Conservation (phyloP, 2,113 vertebrate species). For the Larimichthys polyactis region DNA sequence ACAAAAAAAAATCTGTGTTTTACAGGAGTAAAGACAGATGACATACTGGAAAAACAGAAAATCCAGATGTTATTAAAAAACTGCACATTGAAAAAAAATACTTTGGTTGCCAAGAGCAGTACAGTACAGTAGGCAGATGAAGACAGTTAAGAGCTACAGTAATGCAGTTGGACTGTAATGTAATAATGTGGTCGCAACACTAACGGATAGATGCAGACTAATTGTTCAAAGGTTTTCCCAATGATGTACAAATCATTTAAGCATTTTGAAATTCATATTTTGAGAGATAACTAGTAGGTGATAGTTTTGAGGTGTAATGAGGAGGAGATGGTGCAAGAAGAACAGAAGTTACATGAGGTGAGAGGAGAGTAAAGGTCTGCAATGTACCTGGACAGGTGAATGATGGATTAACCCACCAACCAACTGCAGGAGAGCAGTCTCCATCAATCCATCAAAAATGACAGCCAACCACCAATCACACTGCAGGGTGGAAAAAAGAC, state of each 20-base stretch:
- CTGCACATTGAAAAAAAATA: background rate
- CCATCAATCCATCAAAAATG: slow-evolving; percentile 72
- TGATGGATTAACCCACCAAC: slow-evolving; percentile 69
- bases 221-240: slow-evolving; percentile 3
- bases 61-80: slow-evolving; percentile 5
- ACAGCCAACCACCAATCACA: slow-evolving; percentile 74
- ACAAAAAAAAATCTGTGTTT: background rate
- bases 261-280: background rate
- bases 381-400: slow-evolving; percentile 58
- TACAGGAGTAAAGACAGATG: slow-evolving; percentile 4
- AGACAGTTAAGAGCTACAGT: background rate
- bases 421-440: slow-evolving; percentile 68
- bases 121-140: background rate
- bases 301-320: background rate
- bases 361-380: slow-evolving; percentile 35
- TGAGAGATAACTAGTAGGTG: background rate
- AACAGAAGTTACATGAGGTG: slow-evolving; percentile 22
- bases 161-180: background rate
- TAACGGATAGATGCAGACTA: no score
- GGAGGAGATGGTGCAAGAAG: background rate
- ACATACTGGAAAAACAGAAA: background rate
- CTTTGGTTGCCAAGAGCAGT: background rate
- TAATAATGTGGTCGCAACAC: background rate
- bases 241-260: no score
- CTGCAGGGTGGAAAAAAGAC: slow-evolving; percentile 65